Conservation (phyloP, 1,140 invertebrate species). For the Centruroides sculpturatus region DNA sequence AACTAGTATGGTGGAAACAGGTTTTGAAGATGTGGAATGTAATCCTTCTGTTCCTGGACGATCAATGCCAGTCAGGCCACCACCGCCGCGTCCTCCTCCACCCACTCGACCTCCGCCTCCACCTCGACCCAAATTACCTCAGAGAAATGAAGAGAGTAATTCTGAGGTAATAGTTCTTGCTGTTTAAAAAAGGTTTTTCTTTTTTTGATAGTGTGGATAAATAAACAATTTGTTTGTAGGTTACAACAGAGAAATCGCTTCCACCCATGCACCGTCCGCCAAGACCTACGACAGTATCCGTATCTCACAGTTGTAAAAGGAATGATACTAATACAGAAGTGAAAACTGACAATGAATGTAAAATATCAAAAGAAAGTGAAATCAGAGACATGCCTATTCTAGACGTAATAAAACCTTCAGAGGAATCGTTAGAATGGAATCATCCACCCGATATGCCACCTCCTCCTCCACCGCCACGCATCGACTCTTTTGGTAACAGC, state of each 20-base stretch:
- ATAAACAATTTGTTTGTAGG: not conserved
- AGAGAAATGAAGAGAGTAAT: not conserved
- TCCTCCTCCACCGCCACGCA: slow-evolving; percentile 3
- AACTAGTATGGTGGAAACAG: not conserved
- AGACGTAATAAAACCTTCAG: not conserved
- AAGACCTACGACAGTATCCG: not conserved
- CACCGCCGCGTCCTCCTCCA: not conserved
- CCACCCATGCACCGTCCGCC: not conserved
- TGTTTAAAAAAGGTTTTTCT: not conserved
- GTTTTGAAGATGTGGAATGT: slow-evolving; percentile 2
- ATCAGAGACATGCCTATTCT: not conserved
- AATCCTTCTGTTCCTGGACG: not conserved
- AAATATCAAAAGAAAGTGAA: not conserved
- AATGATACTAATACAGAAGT: no score
- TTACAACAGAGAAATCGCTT: not conserved
- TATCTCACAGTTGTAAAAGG: no score
- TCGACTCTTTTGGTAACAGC: not conserved
- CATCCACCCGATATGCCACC: not conserved
- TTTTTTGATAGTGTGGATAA: no score
- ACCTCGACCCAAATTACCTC: not conserved
- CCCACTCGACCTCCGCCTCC: not conserved
- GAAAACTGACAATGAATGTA: not conserved
- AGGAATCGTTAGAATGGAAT: not conserved
- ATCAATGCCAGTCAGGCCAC: slow-evolving; percentile 2
- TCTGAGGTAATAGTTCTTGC: not conserved